Evolutionary conservation across 2,113 vertebrate species (phyloP).

Genomic region (Typhlomys cinereus): DNA sequence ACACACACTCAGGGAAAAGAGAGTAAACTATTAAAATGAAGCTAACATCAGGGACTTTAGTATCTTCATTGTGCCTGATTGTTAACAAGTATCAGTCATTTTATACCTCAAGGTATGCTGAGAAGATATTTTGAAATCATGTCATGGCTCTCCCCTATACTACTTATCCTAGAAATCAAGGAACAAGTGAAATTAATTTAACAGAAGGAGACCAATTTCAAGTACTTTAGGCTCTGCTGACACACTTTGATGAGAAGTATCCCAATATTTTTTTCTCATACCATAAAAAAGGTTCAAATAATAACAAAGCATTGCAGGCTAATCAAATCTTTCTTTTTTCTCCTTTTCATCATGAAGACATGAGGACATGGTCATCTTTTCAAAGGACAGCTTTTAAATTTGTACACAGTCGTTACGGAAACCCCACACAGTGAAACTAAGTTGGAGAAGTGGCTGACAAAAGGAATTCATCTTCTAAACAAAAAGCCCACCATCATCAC

Average conservation of each 20-base stretch:
- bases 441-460: constrained; percentile 50
- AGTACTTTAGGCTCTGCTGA: not conserved
- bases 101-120: not conserved
- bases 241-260: not conserved
- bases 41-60: not conserved
- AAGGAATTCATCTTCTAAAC: constrained; percentile 67
- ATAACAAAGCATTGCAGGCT: constrained; percentile 34
- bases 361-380: constrained; percentile 26
- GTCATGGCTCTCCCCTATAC: not conserved
- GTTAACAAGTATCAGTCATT: not conserved
- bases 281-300: constrained; percentile 24
- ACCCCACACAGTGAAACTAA: constrained; percentile 59
- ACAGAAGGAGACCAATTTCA: not conserved
- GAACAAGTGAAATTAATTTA: not conserved
- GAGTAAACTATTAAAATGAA: not conserved
- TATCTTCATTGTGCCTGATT: not conserved
- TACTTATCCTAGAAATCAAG: not conserved
- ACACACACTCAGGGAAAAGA: too few species aligned
- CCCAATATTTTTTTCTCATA: constrained; percentile 5
- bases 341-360: constrained; percentile 52
- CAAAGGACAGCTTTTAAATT: constrained; percentile 77
- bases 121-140: not conserved
- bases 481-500: constrained; percentile 5
- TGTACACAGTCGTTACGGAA: constrained; percentile 54
- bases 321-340: constrained; percentile 64